Evolutionary conservation across 2,888 invertebrate genomes (phyloP).

Genomic region (Aphodius sticticus): DNA sequence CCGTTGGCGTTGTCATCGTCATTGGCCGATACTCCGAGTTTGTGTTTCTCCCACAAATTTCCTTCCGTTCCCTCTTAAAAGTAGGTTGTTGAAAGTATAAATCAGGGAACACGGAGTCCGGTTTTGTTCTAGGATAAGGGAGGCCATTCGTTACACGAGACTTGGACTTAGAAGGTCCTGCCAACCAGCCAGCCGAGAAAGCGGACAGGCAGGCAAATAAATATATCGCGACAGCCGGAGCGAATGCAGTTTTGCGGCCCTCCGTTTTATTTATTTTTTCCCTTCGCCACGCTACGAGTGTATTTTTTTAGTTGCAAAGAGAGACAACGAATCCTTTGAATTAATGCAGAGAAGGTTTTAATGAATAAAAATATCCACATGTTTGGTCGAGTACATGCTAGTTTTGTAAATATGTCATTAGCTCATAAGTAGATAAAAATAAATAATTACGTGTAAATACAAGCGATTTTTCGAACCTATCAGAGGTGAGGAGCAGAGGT

Average conservation of each 20-base stretch:
- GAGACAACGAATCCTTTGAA: slow-evolving; percentile 13
- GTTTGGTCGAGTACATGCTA: too few relatives aligned
- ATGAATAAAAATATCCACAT: background rate
- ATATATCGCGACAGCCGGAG: slow-evolving; percentile 23
- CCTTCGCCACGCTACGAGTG: background rate
- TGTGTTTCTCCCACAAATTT: background rate
- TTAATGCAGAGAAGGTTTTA: background rate
- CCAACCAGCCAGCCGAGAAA: slow-evolving; percentile 19
- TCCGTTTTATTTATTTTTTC: slow-evolving; percentile 17
- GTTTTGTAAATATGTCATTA: too few relatives aligned
- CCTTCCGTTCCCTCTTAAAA: background rate
- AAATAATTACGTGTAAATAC: too few relatives aligned
- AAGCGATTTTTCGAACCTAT: too few relatives aligned
- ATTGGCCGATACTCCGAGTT: background rate
- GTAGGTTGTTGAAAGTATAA: slow-evolving; percentile 40
- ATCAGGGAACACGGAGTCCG: slow-evolving; percentile 39
- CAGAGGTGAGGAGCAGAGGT: too few relatives aligned
- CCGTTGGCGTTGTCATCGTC: background rate
- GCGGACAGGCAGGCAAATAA: slow-evolving; percentile 32
- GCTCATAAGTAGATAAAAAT: too few relatives aligned
- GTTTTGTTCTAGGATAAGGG: slow-evolving; percentile 41
- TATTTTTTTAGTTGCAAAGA: slow-evolving; percentile 19
- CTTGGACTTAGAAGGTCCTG: slow-evolving; percentile 36
- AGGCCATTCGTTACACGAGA: slow-evolving; percentile 42
- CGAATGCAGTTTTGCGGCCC: slow-evolving; percentile 11